A percentile compares a stretch with the other conserved stretches of the same genome.
These are phyloP conservation scores for Sylvilagus bachmani DNA, from an alignment of 2,113 vertebrate species.

Conservation along the genomic window DNA sequence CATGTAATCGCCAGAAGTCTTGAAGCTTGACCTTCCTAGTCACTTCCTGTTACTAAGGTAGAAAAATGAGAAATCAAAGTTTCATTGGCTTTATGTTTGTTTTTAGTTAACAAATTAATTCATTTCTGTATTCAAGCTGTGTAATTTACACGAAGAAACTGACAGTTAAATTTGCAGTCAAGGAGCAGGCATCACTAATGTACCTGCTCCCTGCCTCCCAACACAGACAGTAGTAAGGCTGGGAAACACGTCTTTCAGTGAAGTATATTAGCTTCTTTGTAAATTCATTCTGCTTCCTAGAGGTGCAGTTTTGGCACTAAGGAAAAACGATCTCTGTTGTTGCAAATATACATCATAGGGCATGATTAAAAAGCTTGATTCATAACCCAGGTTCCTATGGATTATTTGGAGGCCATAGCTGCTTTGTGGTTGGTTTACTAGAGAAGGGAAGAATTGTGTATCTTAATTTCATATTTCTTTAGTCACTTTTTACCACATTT, in stretches of 20 bases:
- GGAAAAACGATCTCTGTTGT: background rate
- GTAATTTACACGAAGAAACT: conserved; percentile 34
- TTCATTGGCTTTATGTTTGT: background rate
- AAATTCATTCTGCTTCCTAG: background rate
- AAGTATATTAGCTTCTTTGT: background rate
- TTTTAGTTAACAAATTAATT: conserved; percentile 31
- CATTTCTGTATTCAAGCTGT: conserved; percentile 4
- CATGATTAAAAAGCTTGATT: background rate
- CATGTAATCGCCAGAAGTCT: background rate
- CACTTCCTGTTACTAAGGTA: background rate
- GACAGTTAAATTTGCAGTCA: conserved; percentile 35
- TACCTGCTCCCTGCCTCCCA: background rate
- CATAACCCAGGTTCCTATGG: background rate
- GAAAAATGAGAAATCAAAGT: conserved; percentile 30
- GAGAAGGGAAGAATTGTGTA: background rate
- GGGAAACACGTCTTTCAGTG: background rate
- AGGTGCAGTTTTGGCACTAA: background rate
- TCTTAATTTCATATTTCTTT: conserved; percentile 22
- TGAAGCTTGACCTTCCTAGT: background rate
- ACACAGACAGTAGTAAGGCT: background rate
- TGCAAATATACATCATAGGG: background rate
- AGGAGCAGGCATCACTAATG: background rate
- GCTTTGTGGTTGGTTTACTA: conserved; percentile 17
- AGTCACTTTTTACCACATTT: conserved; percentile 2
- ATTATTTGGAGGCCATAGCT: background rate